A percentile compares a stretch with the other conserved stretches of the same genome.
phyloP scores from a whole-genome alignment of 2,797 vertebrate genomes.

The Corythornis leucogaster region DNA sequence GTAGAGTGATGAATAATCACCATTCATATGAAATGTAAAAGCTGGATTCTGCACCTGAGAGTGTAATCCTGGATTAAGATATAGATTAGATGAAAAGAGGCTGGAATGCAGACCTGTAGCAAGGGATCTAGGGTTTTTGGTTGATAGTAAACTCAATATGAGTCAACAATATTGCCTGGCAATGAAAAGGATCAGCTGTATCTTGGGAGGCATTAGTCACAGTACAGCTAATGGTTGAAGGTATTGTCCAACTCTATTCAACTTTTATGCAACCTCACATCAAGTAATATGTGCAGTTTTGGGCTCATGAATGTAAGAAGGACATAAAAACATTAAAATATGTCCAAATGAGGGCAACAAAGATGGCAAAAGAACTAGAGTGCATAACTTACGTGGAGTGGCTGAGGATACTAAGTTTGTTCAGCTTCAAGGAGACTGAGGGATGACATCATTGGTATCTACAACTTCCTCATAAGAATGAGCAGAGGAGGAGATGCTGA shows the following conservation, averaged over 20 bases:
- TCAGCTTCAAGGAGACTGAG: not conserved
- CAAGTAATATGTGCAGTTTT: not conserved
- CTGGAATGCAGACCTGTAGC: not conserved
- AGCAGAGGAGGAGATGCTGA: not conserved
- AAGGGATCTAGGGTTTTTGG: not conserved
- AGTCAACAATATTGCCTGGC: not conserved
- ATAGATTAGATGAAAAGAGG: not conserved
- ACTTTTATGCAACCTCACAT: not conserved
- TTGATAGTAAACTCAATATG: not conserved
- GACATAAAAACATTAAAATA: not conserved
- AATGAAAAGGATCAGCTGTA: not conserved
- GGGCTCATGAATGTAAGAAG: not conserved
- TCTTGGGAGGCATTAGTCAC: not conserved
- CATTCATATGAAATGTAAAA: too few species aligned
- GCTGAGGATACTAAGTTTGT: not conserved
- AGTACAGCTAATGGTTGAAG: not conserved
- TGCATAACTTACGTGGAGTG: not conserved
- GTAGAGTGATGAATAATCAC: too few species aligned
- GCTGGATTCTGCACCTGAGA: too few species aligned
- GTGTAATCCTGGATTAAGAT: not conserved
- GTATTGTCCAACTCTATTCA: not conserved
- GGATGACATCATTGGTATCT: not conserved
- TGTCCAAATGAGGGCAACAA: not conserved
- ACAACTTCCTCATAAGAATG: not conserved
- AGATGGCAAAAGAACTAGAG: not conserved